Conservation (phyloP, 1,140 invertebrate genomes). For the Drosophila lowei region DNA sequence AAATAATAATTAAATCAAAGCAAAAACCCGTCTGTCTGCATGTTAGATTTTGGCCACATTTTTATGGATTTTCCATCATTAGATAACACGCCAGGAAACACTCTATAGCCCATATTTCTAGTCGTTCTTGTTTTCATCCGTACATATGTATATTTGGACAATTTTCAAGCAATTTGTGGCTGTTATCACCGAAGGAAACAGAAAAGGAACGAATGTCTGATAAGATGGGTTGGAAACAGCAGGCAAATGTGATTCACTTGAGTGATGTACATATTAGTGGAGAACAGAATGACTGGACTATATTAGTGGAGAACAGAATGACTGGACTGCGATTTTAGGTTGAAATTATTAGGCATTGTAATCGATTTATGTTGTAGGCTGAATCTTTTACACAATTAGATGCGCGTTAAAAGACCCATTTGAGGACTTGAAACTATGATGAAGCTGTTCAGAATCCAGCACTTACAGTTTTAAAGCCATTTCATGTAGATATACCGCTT, state of each 20-base stretch:
- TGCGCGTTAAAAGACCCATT: no score
- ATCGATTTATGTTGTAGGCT: no score
- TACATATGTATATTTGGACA: slow-evolving; percentile 7
- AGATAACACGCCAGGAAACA: slow-evolving; percentile 13
- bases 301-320: neutral
- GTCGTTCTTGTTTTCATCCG: slow-evolving; percentile 25
- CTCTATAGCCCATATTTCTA: slow-evolving; percentile 12
- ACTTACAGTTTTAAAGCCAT: no score
- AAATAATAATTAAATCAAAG: slow-evolving; percentile 46
- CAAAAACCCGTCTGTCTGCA: slow-evolving; percentile 31
- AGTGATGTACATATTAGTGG: neutral
- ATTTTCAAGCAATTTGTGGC: slow-evolving; percentile 45
- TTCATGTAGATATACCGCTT: no score
- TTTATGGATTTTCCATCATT: slow-evolving; percentile 3
- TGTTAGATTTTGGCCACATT: slow-evolving; percentile 10
- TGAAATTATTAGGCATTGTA: no score
- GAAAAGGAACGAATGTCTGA: slow-evolving; percentile 17
- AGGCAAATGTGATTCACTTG: slow-evolving; percentile 26
- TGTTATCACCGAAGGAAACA: slow-evolving; percentile 18
- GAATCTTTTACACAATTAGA: no score
- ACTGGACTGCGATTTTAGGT: no score
- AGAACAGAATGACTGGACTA: neutral
- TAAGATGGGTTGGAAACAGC: slow-evolving; percentile 30
- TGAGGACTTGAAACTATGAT: no score
- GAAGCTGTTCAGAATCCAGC: no score